Conservation (phyloP, 2,113 vertebrate species). For the Charina bottae region DNA sequence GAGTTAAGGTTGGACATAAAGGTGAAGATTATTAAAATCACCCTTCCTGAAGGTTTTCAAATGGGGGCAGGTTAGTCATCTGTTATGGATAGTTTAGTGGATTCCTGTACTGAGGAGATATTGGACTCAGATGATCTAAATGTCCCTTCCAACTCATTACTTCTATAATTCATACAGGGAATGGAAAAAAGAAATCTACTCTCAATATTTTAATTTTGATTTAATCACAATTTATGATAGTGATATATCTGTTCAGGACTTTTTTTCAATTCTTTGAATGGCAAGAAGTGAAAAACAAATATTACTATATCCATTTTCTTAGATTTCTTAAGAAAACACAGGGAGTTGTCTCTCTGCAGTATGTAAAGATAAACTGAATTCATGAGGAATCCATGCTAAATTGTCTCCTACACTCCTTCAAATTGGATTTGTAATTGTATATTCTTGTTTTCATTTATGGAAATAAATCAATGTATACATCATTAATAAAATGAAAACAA, state of each 20-base stretch:
- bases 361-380: background rate
- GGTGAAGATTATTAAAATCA: background rate
- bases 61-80: background rate
- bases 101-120: background rate
- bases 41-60: background rate
- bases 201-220: background rate
- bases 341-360: background rate
- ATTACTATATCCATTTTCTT: background rate
- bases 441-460: background rate
- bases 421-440: background rate
- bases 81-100: background rate
- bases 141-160: background rate
- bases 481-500: conserved; percentile 14
- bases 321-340: background rate
- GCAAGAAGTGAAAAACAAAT: background rate
- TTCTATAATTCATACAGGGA: background rate
- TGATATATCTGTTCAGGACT: background rate
- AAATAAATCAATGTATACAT: conserved; percentile 4
- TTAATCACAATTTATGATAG: background rate
- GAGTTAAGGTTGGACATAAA: background rate
- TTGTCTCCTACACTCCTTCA: background rate
- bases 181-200: background rate
- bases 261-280: background rate
- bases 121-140: background rate
- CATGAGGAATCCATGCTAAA: background rate